A percentile compares a stretch with the other conserved stretches of the same genome.
phyloP scores from a whole-genome alignment of 2,888 invertebrate genomes.

The Dasysyrphus albostriatus region DNA sequence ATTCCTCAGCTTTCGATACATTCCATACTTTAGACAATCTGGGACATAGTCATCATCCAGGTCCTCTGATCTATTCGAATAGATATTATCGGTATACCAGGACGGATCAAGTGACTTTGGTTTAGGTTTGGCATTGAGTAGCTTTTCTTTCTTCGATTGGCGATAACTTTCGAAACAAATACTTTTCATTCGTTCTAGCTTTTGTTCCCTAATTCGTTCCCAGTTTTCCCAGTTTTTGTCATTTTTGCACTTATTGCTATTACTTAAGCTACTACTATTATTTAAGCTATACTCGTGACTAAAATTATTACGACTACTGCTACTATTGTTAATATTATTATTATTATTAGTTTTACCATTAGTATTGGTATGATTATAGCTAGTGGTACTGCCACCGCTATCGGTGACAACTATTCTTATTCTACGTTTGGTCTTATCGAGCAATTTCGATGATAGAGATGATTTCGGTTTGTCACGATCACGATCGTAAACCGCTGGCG shows the following conservation, averaged over 20 bases:
- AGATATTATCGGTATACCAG: constrained; percentile 84
- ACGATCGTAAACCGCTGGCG: constrained; percentile 80
- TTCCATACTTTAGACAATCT: constrained; percentile 82
- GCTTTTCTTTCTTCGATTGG: constrained; percentile 82
- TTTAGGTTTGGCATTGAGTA: constrained; percentile 81
- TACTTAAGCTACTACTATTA: constrained; percentile 78
- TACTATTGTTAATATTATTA: not conserved
- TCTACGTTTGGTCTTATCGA: constrained; percentile 83
- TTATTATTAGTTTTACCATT: constrained; percentile 70
- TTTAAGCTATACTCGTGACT: constrained; percentile 74
- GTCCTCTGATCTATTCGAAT: constrained; percentile 83
- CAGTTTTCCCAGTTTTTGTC: constrained; percentile 84
- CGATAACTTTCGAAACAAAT: constrained; percentile 84
- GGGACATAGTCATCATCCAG: constrained; percentile 82
- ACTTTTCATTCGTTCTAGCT: constrained; percentile 83
- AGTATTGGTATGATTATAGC: constrained; percentile 69
- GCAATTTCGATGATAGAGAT: constrained; percentile 80
- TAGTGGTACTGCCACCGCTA: constrained; percentile 78
- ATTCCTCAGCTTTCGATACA: constrained; percentile 80
- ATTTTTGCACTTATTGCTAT: constrained; percentile 79
- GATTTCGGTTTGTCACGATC: constrained; percentile 81
- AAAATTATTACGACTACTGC: constrained; percentile 52
- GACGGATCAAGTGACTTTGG: constrained; percentile 83
- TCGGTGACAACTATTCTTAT: constrained; percentile 83
- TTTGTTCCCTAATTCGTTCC: constrained; percentile 83